These are phyloP conservation scores for Paradoxurus hermaphroditus DNA, from an alignment of 2,113 vertebrate species.

Conservation along the genomic window DNA sequence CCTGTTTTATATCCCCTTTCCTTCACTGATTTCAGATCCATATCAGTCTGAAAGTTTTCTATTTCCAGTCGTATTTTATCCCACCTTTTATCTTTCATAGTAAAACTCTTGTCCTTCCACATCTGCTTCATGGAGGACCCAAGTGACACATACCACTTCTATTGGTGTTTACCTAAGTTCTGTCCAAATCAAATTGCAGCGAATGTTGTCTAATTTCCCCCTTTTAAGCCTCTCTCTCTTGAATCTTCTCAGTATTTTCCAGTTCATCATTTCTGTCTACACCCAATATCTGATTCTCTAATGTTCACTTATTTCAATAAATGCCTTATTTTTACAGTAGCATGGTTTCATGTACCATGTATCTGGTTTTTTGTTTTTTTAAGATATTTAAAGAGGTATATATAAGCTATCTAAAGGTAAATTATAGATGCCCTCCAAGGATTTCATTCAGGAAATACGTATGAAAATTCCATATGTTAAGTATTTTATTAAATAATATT, in stretches of 20 bases:
- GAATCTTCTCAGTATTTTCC: neutral
- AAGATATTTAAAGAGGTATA: neutral
- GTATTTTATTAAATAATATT: neutral
- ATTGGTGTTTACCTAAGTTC: constrained; percentile 7
- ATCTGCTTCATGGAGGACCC: neutral
- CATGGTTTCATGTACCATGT: neutral
- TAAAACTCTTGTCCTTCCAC: neutral
- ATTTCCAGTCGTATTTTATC: neutral
- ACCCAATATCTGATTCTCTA: neutral
- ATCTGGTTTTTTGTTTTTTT: neutral
- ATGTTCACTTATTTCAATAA: neutral
- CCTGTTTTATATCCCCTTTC: neutral
- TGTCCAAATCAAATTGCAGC: neutral
- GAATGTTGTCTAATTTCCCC: neutral
- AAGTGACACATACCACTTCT: neutral
- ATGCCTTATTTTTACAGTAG: neutral
- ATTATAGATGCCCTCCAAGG: neutral
- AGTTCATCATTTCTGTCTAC: neutral
- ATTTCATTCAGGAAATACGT: constrained; percentile 1
- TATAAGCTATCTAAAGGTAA: neutral
- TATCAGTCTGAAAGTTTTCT: neutral
- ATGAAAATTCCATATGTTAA: neutral
- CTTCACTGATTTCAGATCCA: neutral
- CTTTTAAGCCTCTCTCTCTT: neutral
- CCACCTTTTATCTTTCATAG: neutral